Percentiles rank a stretch among this genome's conserved stretches.
These are phyloP conservation scores for Misgurnus mizolepis DNA, from an alignment of 2,113 vertebrate species.

Conservation along the genomic window DNA sequence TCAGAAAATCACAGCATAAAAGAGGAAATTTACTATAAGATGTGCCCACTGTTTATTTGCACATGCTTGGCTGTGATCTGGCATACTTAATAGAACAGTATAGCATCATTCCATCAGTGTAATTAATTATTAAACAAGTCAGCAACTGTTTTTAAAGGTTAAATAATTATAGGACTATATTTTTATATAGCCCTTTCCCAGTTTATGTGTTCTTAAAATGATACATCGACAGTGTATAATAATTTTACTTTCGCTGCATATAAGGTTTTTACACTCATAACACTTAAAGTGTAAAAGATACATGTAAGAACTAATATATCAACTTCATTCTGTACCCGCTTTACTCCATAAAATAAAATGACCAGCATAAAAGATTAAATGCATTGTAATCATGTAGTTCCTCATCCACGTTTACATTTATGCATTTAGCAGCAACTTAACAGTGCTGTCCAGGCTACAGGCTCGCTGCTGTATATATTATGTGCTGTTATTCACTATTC, in stretches of 20 bases:
- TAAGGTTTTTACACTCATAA: neutral
- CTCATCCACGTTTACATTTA: neutral
- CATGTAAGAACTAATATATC: neutral
- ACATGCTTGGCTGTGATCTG: no score
- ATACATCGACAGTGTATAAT: neutral
- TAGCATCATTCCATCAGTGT: no score
- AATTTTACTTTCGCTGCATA: neutral
- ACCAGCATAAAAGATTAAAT: neutral
- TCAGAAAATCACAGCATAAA: no score
- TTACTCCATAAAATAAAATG: conserved; percentile 2
- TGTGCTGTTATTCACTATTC: no score
- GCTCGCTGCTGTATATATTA: no score
- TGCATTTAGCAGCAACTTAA: neutral
- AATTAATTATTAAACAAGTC: no score
- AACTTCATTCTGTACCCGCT: neutral
- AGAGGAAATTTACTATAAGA: no score
- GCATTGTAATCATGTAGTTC: neutral
- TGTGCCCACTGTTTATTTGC: no score
- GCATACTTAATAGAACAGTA: no score
- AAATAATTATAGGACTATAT: neutral
- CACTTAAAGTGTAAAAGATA: no score
- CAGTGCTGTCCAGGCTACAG: no score
- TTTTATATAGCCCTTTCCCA: neutral
- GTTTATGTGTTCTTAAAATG: conserved; percentile 1
- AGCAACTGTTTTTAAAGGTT: no score